phyloP scores from a whole-genome alignment of 2,797 vertebrate genomes.

The Coregonus suidteri region DNA sequence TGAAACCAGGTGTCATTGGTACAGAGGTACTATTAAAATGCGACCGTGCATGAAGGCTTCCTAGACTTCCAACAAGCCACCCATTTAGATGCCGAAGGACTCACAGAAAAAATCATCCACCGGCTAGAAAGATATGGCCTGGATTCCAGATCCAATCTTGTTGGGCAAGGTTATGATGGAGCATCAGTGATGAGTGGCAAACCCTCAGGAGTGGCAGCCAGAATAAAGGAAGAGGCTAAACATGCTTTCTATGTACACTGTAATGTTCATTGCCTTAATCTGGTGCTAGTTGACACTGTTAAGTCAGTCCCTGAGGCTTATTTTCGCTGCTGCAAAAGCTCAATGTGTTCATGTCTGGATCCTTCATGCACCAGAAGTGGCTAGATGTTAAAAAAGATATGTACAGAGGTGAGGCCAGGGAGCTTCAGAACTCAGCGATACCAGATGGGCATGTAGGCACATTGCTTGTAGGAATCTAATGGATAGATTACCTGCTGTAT shows the following conservation, averaged over 20 bases:
- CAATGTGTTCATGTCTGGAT: conserved; percentile 20
- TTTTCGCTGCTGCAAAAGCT: conserved; percentile 24
- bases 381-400: conserved; percentile 22
- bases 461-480: conserved; percentile 17
- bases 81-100: conserved; percentile 18
- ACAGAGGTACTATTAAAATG: conserved; percentile 17
- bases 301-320: conserved; percentile 21
- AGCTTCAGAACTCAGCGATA: conserved; percentile 27
- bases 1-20: conserved; percentile 25
- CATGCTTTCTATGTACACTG: conserved; percentile 22
- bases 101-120: conserved; percentile 17
- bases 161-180: conserved; percentile 27
- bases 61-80: conserved; percentile 21
- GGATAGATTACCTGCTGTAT: conserved; percentile 16
- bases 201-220: conserved; percentile 18
- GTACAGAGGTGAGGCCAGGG: conserved; percentile 19
- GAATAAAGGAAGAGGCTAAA: conserved; percentile 13
- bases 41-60: conserved; percentile 13
- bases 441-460: conserved; percentile 22
- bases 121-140: conserved; percentile 21
- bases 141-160: conserved; percentile 25
- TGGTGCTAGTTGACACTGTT: conserved; percentile 20
- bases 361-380: conserved; percentile 30
- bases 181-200: conserved; percentile 23
- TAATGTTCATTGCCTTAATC: conserved; percentile 25